Conservation (phyloP, 2,113 vertebrate genomes). For the Marmota monax region DNA sequence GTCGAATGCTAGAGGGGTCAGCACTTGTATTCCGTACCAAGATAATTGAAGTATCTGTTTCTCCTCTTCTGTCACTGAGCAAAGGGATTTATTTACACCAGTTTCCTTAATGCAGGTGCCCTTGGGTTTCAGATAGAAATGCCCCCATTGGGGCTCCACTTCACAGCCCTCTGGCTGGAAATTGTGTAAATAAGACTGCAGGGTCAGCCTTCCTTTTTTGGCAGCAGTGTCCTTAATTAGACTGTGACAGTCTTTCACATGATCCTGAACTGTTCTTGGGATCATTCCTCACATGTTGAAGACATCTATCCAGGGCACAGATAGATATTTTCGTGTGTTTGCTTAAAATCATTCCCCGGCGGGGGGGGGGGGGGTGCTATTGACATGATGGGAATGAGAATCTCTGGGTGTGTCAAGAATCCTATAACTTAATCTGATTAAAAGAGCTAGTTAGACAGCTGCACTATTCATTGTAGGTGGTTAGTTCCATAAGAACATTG, state of each 20-base stretch:
- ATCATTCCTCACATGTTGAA: conserved; percentile 11
- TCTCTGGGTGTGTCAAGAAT: conserved; percentile 45
- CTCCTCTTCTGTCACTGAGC: conserved; percentile 69
- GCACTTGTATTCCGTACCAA: conserved; percentile 78
- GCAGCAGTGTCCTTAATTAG: conserved; percentile 70
- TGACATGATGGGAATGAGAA: neutral
- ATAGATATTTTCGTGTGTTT: conserved; percentile 61
- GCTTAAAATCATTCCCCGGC: conserved; percentile 46
- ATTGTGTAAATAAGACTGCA: conserved; percentile 74
- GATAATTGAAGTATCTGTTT: conserved; percentile 81
- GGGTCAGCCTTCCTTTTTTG: conserved; percentile 70
- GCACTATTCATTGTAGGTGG: conserved; percentile 3
- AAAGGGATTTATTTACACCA: conserved; percentile 74
- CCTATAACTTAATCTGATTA: conserved; percentile 39
- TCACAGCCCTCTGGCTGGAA: conserved; percentile 71
- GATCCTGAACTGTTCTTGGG: conserved; percentile 24
- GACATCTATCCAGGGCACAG: neutral
- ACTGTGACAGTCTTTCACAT: conserved; percentile 62
- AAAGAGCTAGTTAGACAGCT: neutral
- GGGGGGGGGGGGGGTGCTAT: neutral
- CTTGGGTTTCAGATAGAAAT: conserved; percentile 72
- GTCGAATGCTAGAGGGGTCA: conserved; percentile 16
- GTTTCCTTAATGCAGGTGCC: conserved; percentile 70
- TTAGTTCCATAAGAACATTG: conserved; percentile 24
- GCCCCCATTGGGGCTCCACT: conserved; percentile 61